Evolutionary conservation across 2,888 invertebrate species (phyloP).

Genomic region (Lamproptera curius): DNA sequence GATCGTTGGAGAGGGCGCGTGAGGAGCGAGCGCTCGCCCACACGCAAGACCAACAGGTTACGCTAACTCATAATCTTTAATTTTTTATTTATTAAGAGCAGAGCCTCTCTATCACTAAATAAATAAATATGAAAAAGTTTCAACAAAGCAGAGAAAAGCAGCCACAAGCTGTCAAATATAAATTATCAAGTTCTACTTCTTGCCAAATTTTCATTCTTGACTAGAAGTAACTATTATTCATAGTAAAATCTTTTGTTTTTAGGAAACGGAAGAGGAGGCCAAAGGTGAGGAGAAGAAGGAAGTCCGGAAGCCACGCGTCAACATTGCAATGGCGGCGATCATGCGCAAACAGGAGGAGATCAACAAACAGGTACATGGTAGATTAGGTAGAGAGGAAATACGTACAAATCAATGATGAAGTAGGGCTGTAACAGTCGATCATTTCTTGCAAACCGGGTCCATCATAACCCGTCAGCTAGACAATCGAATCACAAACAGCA

Average conservation of each 20-base stretch:
- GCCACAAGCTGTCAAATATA: too few relatives aligned
- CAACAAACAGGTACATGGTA: slow-evolving; percentile 85
- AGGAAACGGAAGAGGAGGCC: slow-evolving; percentile 45
- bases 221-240: too few relatives aligned
- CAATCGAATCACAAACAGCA: too few relatives aligned
- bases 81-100: background rate
- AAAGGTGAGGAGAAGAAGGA: slow-evolving; percentile 58
- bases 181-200: too few relatives aligned
- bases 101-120: background rate
- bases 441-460: too few relatives aligned
- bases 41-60: slow-evolving; percentile 47
- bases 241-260: background rate
- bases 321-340: slow-evolving; percentile 88
- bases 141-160: too few relatives aligned
- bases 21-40: slow-evolving; percentile 76
- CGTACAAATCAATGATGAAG: too few relatives aligned
- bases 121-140: too few relatives aligned
- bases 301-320: slow-evolving; percentile 81
- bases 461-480: too few relatives aligned
- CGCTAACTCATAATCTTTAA: background rate
- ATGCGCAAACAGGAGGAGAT: slow-evolving; percentile 84
- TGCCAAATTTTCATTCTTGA: too few relatives aligned
- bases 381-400: too few relatives aligned
- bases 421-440: too few relatives aligned
- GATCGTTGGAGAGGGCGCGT: slow-evolving; percentile 82